Conservation (phyloP, 2,797 vertebrate genomes). For the Bradypodion ventrale region DNA sequence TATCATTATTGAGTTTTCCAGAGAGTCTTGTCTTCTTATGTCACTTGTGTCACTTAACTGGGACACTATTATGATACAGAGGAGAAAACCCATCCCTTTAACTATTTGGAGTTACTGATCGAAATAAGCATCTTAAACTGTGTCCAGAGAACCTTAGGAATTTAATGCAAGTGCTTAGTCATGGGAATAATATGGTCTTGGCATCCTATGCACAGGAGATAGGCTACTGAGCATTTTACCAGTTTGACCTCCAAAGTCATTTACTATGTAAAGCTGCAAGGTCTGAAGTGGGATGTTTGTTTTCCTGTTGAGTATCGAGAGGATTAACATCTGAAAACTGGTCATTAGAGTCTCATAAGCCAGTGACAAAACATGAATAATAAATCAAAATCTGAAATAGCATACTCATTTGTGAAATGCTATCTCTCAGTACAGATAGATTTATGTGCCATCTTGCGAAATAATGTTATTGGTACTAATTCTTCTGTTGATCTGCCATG, state of each 20-base stretch:
- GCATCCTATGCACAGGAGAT: background rate
- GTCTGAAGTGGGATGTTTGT: background rate
- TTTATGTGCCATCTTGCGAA: background rate
- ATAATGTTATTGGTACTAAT: background rate
- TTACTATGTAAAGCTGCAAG: conserved; percentile 4
- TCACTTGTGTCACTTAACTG: background rate
- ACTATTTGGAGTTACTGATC: background rate
- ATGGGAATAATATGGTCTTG: background rate
- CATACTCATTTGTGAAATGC: background rate
- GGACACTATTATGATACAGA: background rate
- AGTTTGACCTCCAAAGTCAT: background rate
- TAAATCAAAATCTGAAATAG: background rate
- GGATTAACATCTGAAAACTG: background rate
- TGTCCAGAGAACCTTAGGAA: background rate
- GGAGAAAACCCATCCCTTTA: background rate
- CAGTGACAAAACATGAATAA: background rate
- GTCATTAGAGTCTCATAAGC: background rate
- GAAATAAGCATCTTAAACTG: background rate
- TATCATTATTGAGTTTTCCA: too few species aligned
- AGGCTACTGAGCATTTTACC: background rate
- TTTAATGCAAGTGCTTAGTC: background rate
- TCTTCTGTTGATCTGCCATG: background rate
- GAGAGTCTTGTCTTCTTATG: too few species aligned
- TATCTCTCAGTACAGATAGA: background rate
- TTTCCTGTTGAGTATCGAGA: background rate